phyloP scores from a whole-genome alignment of 1,140 invertebrate species.

The Brachionus paranguensis region DNA sequence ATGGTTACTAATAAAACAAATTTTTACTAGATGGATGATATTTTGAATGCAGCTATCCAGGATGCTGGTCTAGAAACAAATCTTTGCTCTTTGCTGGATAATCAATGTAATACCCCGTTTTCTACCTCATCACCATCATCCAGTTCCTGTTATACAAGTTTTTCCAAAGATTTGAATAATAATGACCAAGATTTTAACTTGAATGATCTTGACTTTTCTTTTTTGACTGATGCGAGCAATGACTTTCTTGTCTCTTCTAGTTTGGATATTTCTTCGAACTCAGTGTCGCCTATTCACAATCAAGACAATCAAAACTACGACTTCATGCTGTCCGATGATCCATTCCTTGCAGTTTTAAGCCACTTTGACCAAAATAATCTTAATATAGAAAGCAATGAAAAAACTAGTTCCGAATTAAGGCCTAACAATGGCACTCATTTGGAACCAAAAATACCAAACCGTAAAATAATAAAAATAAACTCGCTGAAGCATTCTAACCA shows the following conservation, averaged over 20 bases:
- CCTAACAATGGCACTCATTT: background rate
- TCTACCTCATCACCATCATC: conserved; percentile 18
- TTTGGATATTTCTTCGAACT: background rate
- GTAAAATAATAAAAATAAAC: conserved; percentile 2
- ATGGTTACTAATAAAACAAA: background rate
- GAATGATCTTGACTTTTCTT: conserved; percentile 1
- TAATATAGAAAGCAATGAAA: background rate
- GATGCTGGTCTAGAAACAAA: conserved; percentile 25
- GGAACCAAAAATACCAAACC: background rate
- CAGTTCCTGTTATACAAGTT: background rate
- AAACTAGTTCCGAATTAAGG: background rate
- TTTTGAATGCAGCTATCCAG: conserved; percentile 36
- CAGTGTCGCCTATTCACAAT: background rate
- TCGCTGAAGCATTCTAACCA: background rate
- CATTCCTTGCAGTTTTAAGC: background rate
- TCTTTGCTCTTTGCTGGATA: background rate
- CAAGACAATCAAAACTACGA: background rate
- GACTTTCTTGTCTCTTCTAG: background rate
- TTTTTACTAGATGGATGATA: conserved; percentile 39
- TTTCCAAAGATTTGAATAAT: background rate
- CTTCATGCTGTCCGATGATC: conserved; percentile 3
- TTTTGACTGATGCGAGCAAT: background rate
- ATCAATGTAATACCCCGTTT: background rate
- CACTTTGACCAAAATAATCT: conserved; percentile 13
- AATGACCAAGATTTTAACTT: conserved; percentile 15